Base-by-base conservation (phyloP, 2,888 invertebrate genomes). In the Pseudoips prasinana region DNA sequence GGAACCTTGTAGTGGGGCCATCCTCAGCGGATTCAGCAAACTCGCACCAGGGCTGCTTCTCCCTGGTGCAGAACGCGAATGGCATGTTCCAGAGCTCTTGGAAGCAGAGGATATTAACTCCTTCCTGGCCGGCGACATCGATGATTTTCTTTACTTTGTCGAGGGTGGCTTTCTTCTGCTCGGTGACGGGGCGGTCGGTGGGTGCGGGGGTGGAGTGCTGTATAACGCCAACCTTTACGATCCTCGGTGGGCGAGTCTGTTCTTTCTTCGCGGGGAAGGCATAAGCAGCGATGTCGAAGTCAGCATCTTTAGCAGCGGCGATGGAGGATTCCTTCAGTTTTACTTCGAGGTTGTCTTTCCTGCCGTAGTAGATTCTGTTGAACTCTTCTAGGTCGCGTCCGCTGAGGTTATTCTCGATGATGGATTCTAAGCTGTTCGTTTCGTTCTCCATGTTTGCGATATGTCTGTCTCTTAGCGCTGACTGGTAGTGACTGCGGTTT, bases 71-170 rank as follows among this genome's bases (percentile, higher is more conserved):
- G 82, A 99, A 99, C 0, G 96, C 98, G 85, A 99, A 99, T 0
- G 99, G 99, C 99, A 99, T 99, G 35, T 95, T 94, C 99, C 99
- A 99, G 6, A 98, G 94, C 81, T 99, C 99, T 83, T 99, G 99
- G 64, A 98, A 92, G 68, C 98, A 98, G 26, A 99, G 79, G 25
- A 99, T 91, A 74, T 99, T 98, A 27, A 96, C 98, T 1, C 94
- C 93, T 48, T 93, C 94, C 29, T 88, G 81, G 0, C 94, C 95
- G 0, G 99, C 99, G 1, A 94, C 92, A 40, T 93, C 91, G 17
- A 97, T 92, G n/a, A 97, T 95, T 45, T 90, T 90, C 57, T 90
- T 90, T 0, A 98, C 93, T 69, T 96, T 92, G 17, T 92, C 89
- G 70, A 94, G 92, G 37, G 98, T 91, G 1, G 95, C 96, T 56